Base-by-base conservation (phyloP, 1,140 invertebrate genomes). In the Hypothenemus hampei region DNA sequence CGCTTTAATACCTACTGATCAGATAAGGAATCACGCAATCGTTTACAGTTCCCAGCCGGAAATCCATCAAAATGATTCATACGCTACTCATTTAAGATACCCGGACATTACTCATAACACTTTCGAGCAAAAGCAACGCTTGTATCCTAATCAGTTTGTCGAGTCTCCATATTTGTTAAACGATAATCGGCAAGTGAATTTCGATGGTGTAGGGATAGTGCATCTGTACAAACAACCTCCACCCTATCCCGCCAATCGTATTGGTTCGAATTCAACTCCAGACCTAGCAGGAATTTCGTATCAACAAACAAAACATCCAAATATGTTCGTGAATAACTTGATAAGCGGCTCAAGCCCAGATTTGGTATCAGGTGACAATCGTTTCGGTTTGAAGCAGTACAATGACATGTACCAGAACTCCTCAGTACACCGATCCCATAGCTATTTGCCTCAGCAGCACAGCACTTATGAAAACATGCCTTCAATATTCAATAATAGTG, bases 151-250 rank as follows among this genome's bases (percentile, higher is more conserved):
- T 5, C 58, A 48, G 43, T 66, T 68, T 50, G 47, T 58, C n/a
- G 59, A 65, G 52, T 59, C 61, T 24, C 33, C 61, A 52, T 57
- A 60, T 23, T 36, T 61, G 24, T 23, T 43, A 11, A 59, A 55
- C 23, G 65, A 66, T 4, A 60, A 68, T 20, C 68, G 73, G 19
- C 57, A 62, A 31, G 13, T 49, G n/a, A 60, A 68, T 55, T 53
- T 78, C 54, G 74, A 77, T 54, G 73, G 73, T 31, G 65, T 83
- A 50, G 81, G 81, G 24, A 78, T 85, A 60, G 73, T 86, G 36
- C 84, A 86, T 60, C 75, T 89, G 7, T 86, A 82, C 65, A 91
- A 91, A 71, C 87, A 83, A 0, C 89, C 89, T 0, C 89, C 89
- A 0, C 88, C 89, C 0, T 91, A 91, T 71, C 85, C 86, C 3